Conservation (phyloP, 2,113 vertebrate species). For the Megaptera novaeangliae region DNA sequence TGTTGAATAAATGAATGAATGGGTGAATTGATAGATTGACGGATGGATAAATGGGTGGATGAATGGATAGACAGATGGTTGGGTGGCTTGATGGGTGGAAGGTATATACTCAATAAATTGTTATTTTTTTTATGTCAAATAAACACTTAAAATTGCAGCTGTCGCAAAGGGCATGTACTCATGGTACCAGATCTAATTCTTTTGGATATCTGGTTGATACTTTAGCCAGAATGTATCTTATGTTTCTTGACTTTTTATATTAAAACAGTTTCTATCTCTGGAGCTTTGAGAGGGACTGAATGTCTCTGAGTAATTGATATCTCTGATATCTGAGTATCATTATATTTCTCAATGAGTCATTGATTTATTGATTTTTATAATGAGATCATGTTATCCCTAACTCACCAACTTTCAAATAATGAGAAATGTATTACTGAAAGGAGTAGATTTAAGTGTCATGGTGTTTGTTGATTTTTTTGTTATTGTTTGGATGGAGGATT, state of each 20-base stretch:
- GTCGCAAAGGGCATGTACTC: neutral
- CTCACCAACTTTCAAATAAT: neutral
- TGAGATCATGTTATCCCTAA: neutral
- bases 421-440: neutral
- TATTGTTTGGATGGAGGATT: neutral
- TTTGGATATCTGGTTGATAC: neutral
- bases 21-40: too few relatives aligned
- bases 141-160: neutral
- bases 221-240: neutral
- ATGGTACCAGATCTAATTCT: neutral
- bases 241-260: neutral
- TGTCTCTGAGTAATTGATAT: neutral
- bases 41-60: too few relatives aligned
- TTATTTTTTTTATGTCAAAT: neutral
- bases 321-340: neutral
- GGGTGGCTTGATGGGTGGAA: fast-evolving
- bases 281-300: neutral
- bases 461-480: neutral
- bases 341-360: neutral
- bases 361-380: neutral
- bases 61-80: too few relatives aligned
- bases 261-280: neutral
- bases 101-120: neutral
- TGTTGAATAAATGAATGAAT: neutral
- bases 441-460: neutral